Evolutionary conservation across 1,140 invertebrate genomes (phyloP), one percentile per base, ranked within the genome.

Genomic region (Mizuhopecten yessoensis): DNA sequence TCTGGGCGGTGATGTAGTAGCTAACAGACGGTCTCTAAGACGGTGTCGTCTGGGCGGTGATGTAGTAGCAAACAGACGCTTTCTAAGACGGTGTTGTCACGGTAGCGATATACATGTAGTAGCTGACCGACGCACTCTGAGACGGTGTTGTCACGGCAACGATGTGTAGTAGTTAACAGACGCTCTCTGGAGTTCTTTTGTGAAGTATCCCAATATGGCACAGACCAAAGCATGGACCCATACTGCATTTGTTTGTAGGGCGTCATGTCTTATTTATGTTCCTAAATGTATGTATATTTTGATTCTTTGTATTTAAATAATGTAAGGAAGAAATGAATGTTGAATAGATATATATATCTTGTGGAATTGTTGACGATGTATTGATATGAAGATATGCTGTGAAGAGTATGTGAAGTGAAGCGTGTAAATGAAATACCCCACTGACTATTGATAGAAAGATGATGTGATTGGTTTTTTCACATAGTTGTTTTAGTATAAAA

Each of bases 241-340:
- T 29, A 75, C 1, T 75, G 57, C 0, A 39, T 39, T 39, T 75
- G 57, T 29, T 75, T 75, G n/a, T 75, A 75, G 57, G 57, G n/a
- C 57, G n/a, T 29, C 23, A n/a, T 75, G 57, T 75, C 57, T 75
- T 75, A 75, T 75, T 75, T 75, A 75, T 75, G 57, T 75, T 75
- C 57, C 11, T 9, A 39, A 29, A 1, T 75, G 57, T 75, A 75
- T 75, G 57, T 75, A n/a, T 75, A 75, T 29, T 75, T 75, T 17
- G 57, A 75, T 5, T 29, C n/a, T 75, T 75, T 75, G 57, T 75
- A 75, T 75, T 75, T 75, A 75, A 75, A 75, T 1, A 75, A 17
- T 1, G 57, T 75, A 75, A n/a, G 57, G 29, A 75, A 75, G 57
- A 29, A 5, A 75, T 75, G 23, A 75, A 75, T 29, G 57, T 75